phyloP scores from a whole-genome alignment of 2,888 invertebrate genomes.

The Cataglyphis cursor region DNA sequence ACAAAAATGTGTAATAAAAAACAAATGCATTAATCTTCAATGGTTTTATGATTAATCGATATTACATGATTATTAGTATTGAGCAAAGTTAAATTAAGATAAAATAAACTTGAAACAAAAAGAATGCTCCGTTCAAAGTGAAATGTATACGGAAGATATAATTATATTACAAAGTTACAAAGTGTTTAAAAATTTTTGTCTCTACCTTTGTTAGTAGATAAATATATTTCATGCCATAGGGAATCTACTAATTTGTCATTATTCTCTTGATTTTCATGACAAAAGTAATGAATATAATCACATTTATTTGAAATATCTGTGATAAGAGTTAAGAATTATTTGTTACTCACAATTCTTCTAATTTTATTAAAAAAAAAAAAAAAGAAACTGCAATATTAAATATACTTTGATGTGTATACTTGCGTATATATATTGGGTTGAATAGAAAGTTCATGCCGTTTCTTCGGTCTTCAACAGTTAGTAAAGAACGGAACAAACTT shows the following conservation, averaged over 20 bases:
- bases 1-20: too few species aligned
- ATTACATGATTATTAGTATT: not conserved
- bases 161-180: not conserved
- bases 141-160: not conserved
- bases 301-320: slow-evolving; percentile 53
- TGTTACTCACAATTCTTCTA: not conserved
- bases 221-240: slow-evolving; percentile 75
- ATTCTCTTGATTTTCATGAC: slow-evolving; percentile 59
- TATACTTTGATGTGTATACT: not conserved
- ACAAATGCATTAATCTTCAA: not conserved
- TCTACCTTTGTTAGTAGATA: slow-evolving; percentile 54
- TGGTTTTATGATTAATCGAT: not conserved
- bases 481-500: too few species aligned
- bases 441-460: too few species aligned
- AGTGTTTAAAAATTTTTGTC: slow-evolving; percentile 20
- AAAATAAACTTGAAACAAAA: not conserved
- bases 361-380: not conserved
- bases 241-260: slow-evolving; percentile 61
- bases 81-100: not conserved
- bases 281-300: slow-evolving; percentile 62
- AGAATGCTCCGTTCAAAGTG: not conserved
- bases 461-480: too few species aligned
- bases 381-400: not conserved
- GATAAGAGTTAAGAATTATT: slow-evolving; percentile 15
- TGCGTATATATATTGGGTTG: not conserved